A percentile compares a stretch with the other conserved stretches of the same genome.
Conservation (phyloP, 2,797 vertebrate genomes). For the Pseudopleuronectes americanus region DNA sequence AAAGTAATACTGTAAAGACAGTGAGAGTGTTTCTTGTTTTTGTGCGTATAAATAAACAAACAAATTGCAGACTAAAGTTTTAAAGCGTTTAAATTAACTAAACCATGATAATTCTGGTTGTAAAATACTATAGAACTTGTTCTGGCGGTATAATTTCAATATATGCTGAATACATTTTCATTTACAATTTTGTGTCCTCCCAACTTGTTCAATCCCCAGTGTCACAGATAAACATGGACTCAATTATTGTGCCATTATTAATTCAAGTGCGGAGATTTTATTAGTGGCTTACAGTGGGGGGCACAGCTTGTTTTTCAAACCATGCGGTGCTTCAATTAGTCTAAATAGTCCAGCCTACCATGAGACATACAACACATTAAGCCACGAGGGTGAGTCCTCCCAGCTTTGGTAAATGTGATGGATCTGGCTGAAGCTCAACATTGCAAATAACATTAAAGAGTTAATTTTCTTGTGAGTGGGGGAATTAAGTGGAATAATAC, state of each 20-base stretch:
- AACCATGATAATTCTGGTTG: too few species aligned
- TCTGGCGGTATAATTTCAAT: conserved; percentile 1
- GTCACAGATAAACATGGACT: conserved; percentile 57
- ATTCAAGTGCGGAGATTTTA: conserved; percentile 63
- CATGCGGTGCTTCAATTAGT: conserved; percentile 75
- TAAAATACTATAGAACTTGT: background rate
- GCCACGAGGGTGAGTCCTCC: conserved; percentile 39
- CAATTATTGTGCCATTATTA: conserved; percentile 59
- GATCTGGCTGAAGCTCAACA: conserved; percentile 45
- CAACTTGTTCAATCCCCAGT: conserved; percentile 16
- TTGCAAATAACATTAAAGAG: conserved; percentile 38
- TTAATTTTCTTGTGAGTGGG: conserved; percentile 22
- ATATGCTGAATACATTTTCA: background rate
- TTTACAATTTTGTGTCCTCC: conserved; percentile 3
- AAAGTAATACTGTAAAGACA: background rate
- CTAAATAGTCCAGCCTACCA: conserved; percentile 61
- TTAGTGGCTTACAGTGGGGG: conserved; percentile 60
- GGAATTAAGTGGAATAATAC: conserved; percentile 43
- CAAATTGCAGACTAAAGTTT: rapidly evolving
- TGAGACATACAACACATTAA: conserved; percentile 48
- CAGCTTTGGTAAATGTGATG: conserved; percentile 39
- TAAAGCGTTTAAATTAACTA: too few species aligned
- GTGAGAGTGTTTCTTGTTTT: background rate
- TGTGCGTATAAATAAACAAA: background rate
- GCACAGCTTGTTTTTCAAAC: conserved; percentile 71